Base-by-base conservation (phyloP, 2,888 invertebrate species). In the Druceiella hillmani region DNA sequence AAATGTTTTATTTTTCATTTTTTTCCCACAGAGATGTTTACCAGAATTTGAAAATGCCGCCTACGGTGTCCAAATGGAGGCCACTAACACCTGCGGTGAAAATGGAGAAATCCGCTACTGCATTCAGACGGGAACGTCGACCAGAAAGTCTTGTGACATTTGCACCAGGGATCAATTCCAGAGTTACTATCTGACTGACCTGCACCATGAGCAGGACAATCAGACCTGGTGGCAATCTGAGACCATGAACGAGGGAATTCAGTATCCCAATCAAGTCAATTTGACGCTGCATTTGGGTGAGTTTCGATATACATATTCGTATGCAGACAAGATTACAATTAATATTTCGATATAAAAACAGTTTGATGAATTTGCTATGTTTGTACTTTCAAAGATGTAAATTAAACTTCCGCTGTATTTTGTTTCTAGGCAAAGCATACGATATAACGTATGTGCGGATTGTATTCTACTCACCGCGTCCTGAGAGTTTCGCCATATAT, bases 171-270 rank as follows among this genome's bases (percentile, higher is more conserved):
- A 68, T 0, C 62, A 68, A 52, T 71, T 71, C 54, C 67, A 69
- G 12, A 64, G 64, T 10, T 64, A 75, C 34, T 90, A 78, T 61
- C 75, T 98, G 51, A 98, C 97, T 3, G 98, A 99, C 62, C 76
- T 88, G 55, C 92, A 95, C 58, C 90, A 95, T 59, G 89, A 88
- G 59, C 83, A 84, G 45, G 87, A 89, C 49, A 88, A 89, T 57
- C 84, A 86, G 49, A 92, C 94, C 1, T 95, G 92, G 91, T 95
- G 95, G 95, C 94, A 95, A 61, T 94, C 94, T 1, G 94, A 97
- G 60, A 98, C 99, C 2, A 95, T 99, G 93, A 79, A 79, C 55
- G 93, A 98, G 55, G 87, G 85, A 15, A 83, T 94, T 38, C 90
- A 93, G 59, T 87, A 86, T 59, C 93, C 94, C 1, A 85, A 82